Percentiles rank a stretch among this genome's conserved stretches.
Evolutionary conservation across 2,888 invertebrate genomes (phyloP).

Genomic region (Gymnosoma rotundatum): DNA sequence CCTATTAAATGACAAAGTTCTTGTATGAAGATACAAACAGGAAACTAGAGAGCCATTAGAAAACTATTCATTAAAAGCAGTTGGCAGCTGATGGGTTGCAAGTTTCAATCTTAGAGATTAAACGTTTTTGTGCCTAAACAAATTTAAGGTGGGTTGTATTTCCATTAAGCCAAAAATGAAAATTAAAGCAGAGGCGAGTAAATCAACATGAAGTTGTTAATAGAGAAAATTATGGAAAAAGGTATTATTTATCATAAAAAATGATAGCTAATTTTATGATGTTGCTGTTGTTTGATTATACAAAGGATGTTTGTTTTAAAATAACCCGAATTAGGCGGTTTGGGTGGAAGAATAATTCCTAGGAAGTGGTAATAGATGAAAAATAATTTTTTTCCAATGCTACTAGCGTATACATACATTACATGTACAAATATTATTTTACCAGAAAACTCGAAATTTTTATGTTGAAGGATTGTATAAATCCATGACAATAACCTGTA

Average conservation of each 20-base stretch:
- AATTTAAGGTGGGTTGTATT: background rate
- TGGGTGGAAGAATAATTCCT: too few relatives aligned
- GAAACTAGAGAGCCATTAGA: slow-evolving; percentile 63
- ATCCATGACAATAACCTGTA: too few relatives aligned
- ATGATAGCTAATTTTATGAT: slow-evolving; percentile 4
- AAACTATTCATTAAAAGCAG: slow-evolving; percentile 57
- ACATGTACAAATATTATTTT: too few relatives aligned
- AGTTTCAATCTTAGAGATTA: slow-evolving; percentile 8
- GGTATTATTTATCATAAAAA: slow-evolving; percentile 23
- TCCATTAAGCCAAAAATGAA: background rate
- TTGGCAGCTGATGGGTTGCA: slow-evolving; percentile 20
- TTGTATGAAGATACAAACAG: slow-evolving; percentile 37
- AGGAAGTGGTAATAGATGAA: too few relatives aligned
- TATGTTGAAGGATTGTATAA: too few relatives aligned
- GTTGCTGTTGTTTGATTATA: background rate
- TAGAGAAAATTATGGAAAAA: slow-evolving; percentile 37
- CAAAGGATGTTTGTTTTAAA: too few relatives aligned
- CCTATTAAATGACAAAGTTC: background rate
- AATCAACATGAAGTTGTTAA: slow-evolving; percentile 41
- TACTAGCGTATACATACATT: too few relatives aligned
- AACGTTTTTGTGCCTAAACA: background rate
- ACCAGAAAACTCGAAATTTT: too few relatives aligned
- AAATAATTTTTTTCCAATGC: too few relatives aligned
- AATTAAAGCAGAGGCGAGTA: slow-evolving; percentile 19
- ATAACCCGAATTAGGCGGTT: too few relatives aligned